Conservation (phyloP, 1,140 invertebrate genomes). For the Hycleus phaleratus region DNA sequence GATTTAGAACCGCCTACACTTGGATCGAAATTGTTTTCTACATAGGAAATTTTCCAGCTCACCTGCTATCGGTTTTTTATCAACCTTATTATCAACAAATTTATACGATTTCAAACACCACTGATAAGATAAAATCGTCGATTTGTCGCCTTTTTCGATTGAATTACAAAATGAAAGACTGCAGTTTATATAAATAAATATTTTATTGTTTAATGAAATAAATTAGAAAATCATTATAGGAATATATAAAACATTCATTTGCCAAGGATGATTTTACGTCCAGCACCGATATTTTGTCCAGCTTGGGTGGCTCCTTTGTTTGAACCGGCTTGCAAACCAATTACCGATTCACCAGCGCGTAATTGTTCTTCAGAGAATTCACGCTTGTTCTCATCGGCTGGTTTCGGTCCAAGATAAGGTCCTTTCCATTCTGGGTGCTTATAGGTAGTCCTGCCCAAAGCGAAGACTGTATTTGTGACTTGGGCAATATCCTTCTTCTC, state of each 20-base stretch:
- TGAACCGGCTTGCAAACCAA: constrained; percentile 91
- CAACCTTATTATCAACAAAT: too few relatives aligned
- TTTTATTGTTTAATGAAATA: neutral
- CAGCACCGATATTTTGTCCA: constrained; percentile 89
- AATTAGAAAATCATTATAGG: neutral
- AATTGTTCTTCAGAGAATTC: constrained; percentile 89
- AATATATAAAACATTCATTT: constrained; percentile 52
- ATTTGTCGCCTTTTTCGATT: too few relatives aligned
- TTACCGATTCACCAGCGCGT: constrained; percentile 79
- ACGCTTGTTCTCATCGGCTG: constrained; percentile 83
- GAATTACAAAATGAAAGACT: neutral
- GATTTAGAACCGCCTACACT: too few relatives aligned
- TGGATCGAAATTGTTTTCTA: too few relatives aligned
- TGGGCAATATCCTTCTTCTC: constrained; percentile 91
- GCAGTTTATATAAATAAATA: neutral
- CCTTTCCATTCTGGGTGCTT: constrained; percentile 84
- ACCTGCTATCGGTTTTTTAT: too few relatives aligned
- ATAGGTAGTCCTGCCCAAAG: constrained; percentile 86
- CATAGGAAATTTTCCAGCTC: too few relatives aligned
- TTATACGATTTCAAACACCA: too few relatives aligned
- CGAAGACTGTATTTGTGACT: constrained; percentile 89
- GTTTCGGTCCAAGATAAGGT: constrained; percentile 81
- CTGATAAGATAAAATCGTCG: too few relatives aligned
- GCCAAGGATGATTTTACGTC: constrained; percentile 78
- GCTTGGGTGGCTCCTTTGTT: constrained; percentile 93